A percentile compares a stretch with the other conserved stretches of the same genome.
Evolutionary conservation across 1,140 invertebrate genomes (phyloP).

Genomic region (Hylaeus anthracinus): DNA sequence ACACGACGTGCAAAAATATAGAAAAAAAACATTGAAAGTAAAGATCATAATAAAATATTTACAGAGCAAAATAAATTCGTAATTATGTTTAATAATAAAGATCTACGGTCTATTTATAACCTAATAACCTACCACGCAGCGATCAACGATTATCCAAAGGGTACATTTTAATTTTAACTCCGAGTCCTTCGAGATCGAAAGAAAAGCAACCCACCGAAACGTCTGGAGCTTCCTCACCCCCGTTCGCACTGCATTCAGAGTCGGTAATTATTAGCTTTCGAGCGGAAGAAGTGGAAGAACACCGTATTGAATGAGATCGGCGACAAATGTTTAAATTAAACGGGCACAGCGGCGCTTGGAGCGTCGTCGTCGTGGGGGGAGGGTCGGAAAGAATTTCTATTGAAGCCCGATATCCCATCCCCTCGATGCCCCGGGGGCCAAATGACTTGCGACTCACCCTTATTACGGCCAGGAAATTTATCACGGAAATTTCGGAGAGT

Average conservation of each 20-base stretch:
- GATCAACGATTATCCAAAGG: neutral
- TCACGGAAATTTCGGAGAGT: constrained; percentile 72
- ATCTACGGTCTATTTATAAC: too few species aligned
- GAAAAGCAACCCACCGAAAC: constrained; percentile 5
- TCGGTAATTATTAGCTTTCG: constrained; percentile 59
- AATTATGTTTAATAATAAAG: too few species aligned
- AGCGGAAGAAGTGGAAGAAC: constrained; percentile 33
- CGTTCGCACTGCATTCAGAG: constrained; percentile 17
- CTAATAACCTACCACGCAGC: too few species aligned
- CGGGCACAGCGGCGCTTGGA: neutral
- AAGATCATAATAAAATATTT: too few species aligned
- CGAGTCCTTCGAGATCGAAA: too few species aligned
- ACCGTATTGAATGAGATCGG: constrained; percentile 44
- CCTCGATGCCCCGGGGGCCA: constrained; percentile 52
- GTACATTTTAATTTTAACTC: constrained; percentile 24
- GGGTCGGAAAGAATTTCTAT: constrained; percentile 73
- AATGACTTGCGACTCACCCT: constrained; percentile 75
- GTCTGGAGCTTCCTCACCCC: neutral
- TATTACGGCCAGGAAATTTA: constrained; percentile 72
- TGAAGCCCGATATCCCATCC: constrained; percentile 68
- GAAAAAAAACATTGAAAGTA: too few species aligned
- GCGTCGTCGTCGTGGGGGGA: neutral
- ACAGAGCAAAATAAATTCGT: too few species aligned
- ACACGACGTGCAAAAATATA: too few species aligned
- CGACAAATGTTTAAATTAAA: constrained; percentile 73